These are phyloP conservation scores for Sandelia bainsii DNA, from an alignment of 2,797 vertebrate genomes.

Conservation along the genomic window DNA sequence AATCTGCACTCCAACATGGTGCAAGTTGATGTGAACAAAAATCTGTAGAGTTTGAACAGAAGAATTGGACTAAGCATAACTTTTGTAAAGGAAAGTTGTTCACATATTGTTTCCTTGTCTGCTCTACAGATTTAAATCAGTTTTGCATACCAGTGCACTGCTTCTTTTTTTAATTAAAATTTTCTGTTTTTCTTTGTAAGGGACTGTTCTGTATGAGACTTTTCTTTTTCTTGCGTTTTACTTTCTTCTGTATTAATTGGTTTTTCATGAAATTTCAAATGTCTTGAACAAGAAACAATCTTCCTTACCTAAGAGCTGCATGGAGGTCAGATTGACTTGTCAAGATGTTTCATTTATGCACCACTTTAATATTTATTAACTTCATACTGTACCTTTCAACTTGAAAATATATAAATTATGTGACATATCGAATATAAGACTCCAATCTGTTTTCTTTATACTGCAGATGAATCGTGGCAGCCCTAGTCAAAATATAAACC, in stretches of 20 bases:
- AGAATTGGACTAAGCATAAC: background rate
- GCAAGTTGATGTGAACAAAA: background rate
- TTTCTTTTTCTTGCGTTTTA: background rate
- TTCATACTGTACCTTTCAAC: background rate
- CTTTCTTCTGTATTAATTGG: background rate
- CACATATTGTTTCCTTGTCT: background rate
- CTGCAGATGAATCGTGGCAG: background rate
- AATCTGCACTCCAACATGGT: background rate
- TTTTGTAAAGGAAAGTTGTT: background rate
- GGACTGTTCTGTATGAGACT: no score
- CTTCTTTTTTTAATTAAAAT: background rate
- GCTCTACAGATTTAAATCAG: background rate
- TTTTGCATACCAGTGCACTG: background rate
- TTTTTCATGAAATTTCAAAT: background rate
- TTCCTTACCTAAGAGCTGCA: background rate
- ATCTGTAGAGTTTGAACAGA: background rate
- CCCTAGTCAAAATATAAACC: background rate
- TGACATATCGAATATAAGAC: background rate
- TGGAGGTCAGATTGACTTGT: constrained; percentile 13
- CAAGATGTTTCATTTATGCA: background rate
- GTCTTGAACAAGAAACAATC: background rate
- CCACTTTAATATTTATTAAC: background rate
- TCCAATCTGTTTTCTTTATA: background rate
- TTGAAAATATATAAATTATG: background rate
- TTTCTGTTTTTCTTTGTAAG: no score